These are phyloP conservation scores for Papilio aristodemus DNA, from an alignment of 1,140 invertebrate species.

Conservation along the genomic window DNA sequence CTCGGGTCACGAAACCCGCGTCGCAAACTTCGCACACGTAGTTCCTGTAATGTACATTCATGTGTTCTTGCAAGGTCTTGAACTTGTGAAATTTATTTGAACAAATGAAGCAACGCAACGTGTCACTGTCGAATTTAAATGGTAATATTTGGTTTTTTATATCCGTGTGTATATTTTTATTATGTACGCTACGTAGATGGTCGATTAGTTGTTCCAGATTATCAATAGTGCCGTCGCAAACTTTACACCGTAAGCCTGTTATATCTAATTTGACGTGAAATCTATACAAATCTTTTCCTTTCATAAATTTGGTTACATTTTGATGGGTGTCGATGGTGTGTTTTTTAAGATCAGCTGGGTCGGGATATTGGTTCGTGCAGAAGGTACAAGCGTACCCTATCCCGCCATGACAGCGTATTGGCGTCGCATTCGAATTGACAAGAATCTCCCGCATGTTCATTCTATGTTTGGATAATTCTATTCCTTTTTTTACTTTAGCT, in stretches of 20 bases:
- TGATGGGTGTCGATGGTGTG: slow-evolving; percentile 33
- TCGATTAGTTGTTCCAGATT: slow-evolving; percentile 42
- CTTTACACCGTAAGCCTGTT: slow-evolving; percentile 47
- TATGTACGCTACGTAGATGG: slow-evolving; percentile 43
- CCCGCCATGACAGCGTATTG: slow-evolving; percentile 36
- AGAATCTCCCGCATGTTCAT: slow-evolving; percentile 41
- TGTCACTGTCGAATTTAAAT: slow-evolving; percentile 48
- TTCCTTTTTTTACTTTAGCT: slow-evolving; percentile 1
- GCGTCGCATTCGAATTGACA: slow-evolving; percentile 44
- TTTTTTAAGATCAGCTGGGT: slow-evolving; percentile 37
- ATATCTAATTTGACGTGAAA: slow-evolving; percentile 51
- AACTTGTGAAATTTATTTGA: slow-evolving; percentile 43
- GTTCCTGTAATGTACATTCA: slow-evolving; percentile 51
- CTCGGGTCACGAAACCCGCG: slow-evolving; percentile 51
- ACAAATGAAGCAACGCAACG: slow-evolving; percentile 48
- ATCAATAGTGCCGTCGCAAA: slow-evolving; percentile 41
- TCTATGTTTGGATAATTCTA: slow-evolving; percentile 33
- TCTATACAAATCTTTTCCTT: slow-evolving; percentile 30
- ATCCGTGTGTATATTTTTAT: slow-evolving; percentile 39
- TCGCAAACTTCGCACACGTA: slow-evolving; percentile 48
- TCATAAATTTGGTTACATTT: slow-evolving; percentile 39
- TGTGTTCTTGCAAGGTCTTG: slow-evolving; percentile 46
- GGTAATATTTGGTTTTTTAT: slow-evolving; percentile 50
- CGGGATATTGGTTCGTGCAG: slow-evolving; percentile 38
- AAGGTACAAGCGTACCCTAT: slow-evolving; percentile 43